Evolutionary conservation across 1,140 invertebrate genomes (phyloP), one percentile per base, ranked within the genome.

Genomic region (Charaxes varanes): DNA sequence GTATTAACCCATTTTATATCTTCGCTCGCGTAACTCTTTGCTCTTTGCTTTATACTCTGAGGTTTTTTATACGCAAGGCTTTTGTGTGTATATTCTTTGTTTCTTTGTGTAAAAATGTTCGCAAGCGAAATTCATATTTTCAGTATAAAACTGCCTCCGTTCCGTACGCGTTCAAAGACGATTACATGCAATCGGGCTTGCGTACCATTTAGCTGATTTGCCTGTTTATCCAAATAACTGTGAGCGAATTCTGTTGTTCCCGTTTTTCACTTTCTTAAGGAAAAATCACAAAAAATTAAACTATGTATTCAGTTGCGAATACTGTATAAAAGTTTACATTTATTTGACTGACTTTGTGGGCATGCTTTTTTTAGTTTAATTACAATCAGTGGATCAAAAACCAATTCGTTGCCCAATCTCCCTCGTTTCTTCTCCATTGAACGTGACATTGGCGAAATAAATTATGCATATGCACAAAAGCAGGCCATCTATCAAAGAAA

Each of bases 161-260:
- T 24, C 27, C 24, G 6, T 23, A 8, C 17, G 24, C 8, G 6
- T n/a, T n/a, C n/a, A 16, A 28, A 27, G 30, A 24, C 35, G 22
- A 40, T 38, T 27, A 41, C 30, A 26, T 11, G 32, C 35, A 33
- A 26, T 32, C 18, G 13, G 23, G 17, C 37, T 14, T 19, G 10
- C 19, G 11, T 32, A 24, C 8, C 38, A 18, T 48, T 41, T 41
- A 10, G 23, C 27, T 18, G 30, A 41, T 48, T 35, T 40, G 36
- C 32, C 41, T 22, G 37, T 17, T 26, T 28, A 30, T 34, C 19
- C 11, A 11, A 26, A 31, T 40, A 35, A 27, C 2, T 33, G 28
- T 17, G 22, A 17, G 24, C 26, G 7, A 23, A 30, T 41, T 42
- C 26, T n/a, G n/a, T 40, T 16, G 19, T 41, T 30, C 27, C 24